Percentiles rank a stretch among this genome's conserved stretches.
These are phyloP conservation scores for Mormyrops boulengeri DNA, from an alignment of 2,797 vertebrate genomes.

Conservation along the genomic window DNA sequence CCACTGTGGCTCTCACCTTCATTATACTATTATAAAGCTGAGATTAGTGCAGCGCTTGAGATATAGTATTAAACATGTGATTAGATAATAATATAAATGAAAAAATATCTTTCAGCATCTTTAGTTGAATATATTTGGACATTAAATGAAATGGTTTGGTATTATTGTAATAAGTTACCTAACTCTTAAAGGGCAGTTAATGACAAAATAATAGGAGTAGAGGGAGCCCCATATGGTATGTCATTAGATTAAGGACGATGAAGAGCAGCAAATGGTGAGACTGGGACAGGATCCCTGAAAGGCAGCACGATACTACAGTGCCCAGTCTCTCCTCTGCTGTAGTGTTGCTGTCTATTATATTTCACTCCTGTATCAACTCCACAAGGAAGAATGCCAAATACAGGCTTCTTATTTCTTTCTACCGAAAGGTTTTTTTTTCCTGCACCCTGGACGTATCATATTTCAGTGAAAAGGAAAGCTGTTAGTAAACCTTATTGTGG, in stretches of 20 bases:
- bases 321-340: neutral
- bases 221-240: neutral
- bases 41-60: neutral
- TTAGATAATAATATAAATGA: neutral
- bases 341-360: neutral
- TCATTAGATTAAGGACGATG: neutral
- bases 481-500: neutral
- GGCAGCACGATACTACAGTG: neutral
- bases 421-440: neutral
- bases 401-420: neutral
- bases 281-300: neutral
- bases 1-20: neutral
- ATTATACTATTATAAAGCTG: neutral
- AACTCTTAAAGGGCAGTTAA: neutral
- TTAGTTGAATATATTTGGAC: neutral
- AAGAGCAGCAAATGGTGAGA: neutral
- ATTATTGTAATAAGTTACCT: neutral
- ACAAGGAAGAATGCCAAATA: neutral
- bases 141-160: neutral
- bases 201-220: neutral
- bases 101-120: neutral
- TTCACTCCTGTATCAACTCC: neutral
- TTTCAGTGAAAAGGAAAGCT: neutral
- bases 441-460: neutral
- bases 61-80: neutral